Conservation (phyloP, 2,797 vertebrate genomes). For the Coracias cyanogaster region DNA sequence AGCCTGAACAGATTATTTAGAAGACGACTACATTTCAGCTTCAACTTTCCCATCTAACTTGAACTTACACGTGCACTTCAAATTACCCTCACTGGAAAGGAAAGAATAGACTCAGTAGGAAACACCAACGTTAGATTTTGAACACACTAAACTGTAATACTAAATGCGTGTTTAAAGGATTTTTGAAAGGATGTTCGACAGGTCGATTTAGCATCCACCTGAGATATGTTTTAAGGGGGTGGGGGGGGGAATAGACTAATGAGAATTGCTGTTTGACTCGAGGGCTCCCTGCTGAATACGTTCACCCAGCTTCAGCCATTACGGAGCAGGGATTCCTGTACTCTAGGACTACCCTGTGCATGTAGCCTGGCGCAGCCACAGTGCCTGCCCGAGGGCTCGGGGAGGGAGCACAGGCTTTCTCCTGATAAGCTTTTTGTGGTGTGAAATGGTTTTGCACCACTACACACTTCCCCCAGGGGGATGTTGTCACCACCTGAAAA, state of each 20-base stretch:
- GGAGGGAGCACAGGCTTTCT: not conserved
- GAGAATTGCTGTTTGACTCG: rapidly evolving
- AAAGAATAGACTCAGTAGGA: not conserved
- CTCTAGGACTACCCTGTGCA: rapidly evolving
- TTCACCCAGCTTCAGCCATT: not conserved
- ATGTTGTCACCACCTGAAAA: not conserved
- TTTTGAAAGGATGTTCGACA: not conserved
- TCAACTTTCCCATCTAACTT: not conserved
- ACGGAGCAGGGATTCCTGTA: not conserved
- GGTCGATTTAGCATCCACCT: not conserved
- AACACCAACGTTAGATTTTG: not conserved
- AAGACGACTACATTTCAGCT: not conserved
- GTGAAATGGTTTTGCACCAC: rapidly evolving
- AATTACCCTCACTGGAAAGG: not conserved
- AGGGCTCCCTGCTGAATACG: not conserved
- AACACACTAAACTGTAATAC: not conserved
- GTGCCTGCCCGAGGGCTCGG: rapidly evolving
- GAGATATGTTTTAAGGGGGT: not conserved
- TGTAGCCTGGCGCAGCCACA: not conserved
- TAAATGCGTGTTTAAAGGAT: not conserved
- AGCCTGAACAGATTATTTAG: not conserved
- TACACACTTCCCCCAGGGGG: rapidly evolving
- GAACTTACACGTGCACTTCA: not conserved
- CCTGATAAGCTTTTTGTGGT: not conserved
- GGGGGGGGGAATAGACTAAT: not conserved